Evolutionary conservation across 1,140 invertebrate species (phyloP), one percentile per base, ranked within the genome.

Genomic region (Choristoneura fumiferana): DNA sequence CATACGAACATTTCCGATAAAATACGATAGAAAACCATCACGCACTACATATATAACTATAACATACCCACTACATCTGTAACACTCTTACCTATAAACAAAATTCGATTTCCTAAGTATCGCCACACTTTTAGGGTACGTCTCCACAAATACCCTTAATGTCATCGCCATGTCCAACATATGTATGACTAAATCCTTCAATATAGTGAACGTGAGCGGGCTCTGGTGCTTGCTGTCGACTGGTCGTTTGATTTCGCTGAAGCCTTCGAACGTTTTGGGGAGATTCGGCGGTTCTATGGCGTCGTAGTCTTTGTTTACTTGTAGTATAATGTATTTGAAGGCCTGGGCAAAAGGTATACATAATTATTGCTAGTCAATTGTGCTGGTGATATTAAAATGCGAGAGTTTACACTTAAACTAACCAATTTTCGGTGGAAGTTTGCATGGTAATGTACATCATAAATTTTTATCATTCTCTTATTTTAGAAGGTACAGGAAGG

Each of bases 161-260:
- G 93, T 95, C 58, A 92, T 91, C 5, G 92, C 90, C 35, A 92
- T 93, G 76, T 96, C 95, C 59, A 94, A 67, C 10, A 95, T 69
- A 70, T 94, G 94, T 17, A 94, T 71, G n/a, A 94, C 89, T n/a
- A 95, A 78, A 78, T 96, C 94, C 60, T 92, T 90, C 13, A 95
- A 87, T 1, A 91, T 84, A 15, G 69, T 56, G 1, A 91, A 71
- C 0, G 84, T 90, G 34, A 92, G 76, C 52, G 89, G 83, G 5
- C 76, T 78, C n/a, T 63, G 67, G 18, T 39, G 58, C 58, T 78
- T 84, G 4, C 37, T 61, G 29, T 64, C 67, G 4, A 81, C 62
- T 0, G 85, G 84, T 29, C 86, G 56, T 3, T 69, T 65, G 39
- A 87, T 85, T 38, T 88, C 84, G 8, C 76, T 62, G 54, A 90